phyloP scores from a whole-genome alignment of 30 jellyfish, hydroid and myxozoan genomes.

The Aurelia coerulea region DNA sequence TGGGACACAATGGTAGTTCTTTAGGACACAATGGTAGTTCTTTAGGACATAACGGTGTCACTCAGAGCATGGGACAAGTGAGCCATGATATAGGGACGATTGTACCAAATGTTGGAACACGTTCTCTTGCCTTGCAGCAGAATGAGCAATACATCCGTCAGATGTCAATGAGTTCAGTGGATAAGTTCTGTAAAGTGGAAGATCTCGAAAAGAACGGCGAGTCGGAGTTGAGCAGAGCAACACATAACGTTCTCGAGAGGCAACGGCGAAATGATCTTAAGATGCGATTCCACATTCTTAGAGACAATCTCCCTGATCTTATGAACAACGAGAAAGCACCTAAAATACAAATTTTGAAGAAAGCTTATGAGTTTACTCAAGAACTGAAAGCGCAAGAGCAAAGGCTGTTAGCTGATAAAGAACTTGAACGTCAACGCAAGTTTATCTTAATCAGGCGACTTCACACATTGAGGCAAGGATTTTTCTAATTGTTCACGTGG shows the following conservation, averaged over 20 bases:
- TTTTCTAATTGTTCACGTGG: slow-evolving; percentile 12
- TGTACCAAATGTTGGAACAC: slow-evolving; percentile 22
- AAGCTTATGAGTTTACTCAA: slow-evolving; percentile 76
- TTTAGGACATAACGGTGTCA: background rate
- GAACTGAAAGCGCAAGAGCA: slow-evolving; percentile 92
- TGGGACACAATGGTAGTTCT: background rate
- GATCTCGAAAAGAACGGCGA: slow-evolving; percentile 63
- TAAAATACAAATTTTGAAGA: slow-evolving; percentile 88
- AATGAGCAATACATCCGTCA: slow-evolving; percentile 66
- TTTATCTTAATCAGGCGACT: slow-evolving; percentile 73
- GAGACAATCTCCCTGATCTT: slow-evolving; percentile 93
- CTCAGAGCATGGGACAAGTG: slow-evolving; percentile 43
- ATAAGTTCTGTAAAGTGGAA: slow-evolving; percentile 28
- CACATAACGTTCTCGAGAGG: slow-evolving; percentile 95
- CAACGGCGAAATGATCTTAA: slow-evolving; percentile 96
- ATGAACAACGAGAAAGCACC: slow-evolving; percentile 93
- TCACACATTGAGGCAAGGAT: slow-evolving; percentile 75
- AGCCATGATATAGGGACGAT: slow-evolving; percentile 16
- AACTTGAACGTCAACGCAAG: slow-evolving; percentile 89
- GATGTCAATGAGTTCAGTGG: slow-evolving; percentile 35
- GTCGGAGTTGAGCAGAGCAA: slow-evolving; percentile 80
- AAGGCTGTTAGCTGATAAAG: slow-evolving; percentile 84
- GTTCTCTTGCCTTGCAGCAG: slow-evolving; percentile 48
- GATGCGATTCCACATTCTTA: slow-evolving; percentile 82
- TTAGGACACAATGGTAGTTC: background rate